Evolutionary conservation across 2,113 vertebrate genomes (phyloP), one percentile per base, ranked within the genome.

Genomic region (Tachysurus fulvidraco): DNA sequence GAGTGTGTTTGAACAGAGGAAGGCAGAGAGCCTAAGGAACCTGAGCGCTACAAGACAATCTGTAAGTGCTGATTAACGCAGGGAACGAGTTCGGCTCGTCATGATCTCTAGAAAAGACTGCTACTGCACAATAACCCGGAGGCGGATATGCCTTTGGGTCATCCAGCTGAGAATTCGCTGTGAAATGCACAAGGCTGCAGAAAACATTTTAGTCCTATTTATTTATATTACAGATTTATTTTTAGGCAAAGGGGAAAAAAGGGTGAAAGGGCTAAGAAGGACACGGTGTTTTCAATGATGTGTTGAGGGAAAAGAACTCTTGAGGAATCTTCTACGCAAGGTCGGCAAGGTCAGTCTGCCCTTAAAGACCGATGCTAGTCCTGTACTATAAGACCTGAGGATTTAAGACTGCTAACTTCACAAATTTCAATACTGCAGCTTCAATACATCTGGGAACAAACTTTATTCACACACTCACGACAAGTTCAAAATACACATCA

Each of bases 91-190:
- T 71, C 13, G 23, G 28, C 30, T n/a, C 44, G 54, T 46, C 41
- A 50, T 52, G 57, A 9, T 62, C 28, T 41, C 25, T 16, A 71
- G n/a, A 83, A 83, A 81, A 64, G 46, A 23, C 46, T 23, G 16
- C 74, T 79, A 54, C 17, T 65, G 44, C 84, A 67, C 84, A 65
- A 64, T 65, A 64, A 25, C 67, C 67, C 79, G 5, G 85, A 52
- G 79, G 55, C 65, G 21, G 55, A 73, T 55, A 16, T 19, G 64
- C 23, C 78, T 81, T 81, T 13, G 73, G 81, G 81, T 69, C 62
- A 67, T 9, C 11, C 60, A 54, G 81, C 41, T 67, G n/a, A 83
- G 54, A 64, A 23, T 80, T 52, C 12, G 14, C n/a, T 23, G 50
- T 16, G 11, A 52, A 64, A 30, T n/a, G 44, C 30, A 73, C 30